phyloP scores from a whole-genome alignment of 2,113 vertebrate species.

The Leiothrix lutea region DNA sequence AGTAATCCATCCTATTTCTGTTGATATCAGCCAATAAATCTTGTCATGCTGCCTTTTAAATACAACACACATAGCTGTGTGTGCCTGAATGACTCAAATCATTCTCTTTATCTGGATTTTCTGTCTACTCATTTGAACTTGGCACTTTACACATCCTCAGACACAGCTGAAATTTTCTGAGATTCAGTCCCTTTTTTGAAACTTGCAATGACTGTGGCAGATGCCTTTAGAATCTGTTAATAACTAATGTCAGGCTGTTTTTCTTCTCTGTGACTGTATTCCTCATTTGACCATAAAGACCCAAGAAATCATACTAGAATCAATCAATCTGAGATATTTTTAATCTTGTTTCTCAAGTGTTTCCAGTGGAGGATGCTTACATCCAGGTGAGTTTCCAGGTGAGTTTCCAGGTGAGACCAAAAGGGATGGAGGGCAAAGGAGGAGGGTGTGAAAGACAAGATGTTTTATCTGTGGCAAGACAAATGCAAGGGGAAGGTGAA shows the following conservation, averaged over 20 bases:
- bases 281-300: not conserved
- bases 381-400: not conserved
- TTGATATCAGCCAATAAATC: not conserved
- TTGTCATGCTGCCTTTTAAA: not conserved
- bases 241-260: not conserved
- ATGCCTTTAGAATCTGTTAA: not conserved
- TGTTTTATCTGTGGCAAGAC: not conserved
- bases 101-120: not conserved
- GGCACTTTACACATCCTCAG: not conserved
- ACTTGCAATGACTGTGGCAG: not conserved
- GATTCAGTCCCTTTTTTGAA: not conserved
- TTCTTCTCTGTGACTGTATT: not conserved
- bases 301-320: not conserved
- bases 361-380: not conserved
- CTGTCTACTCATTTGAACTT: not conserved
- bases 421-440: not conserved
- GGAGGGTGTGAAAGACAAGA: not conserved
- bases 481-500: not conserved
- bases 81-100: not conserved
- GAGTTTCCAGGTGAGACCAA: not conserved
- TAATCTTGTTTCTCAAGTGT: not conserved
- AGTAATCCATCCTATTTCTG: not conserved
- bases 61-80: not conserved
- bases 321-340: not conserved
- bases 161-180: not conserved